Percentiles rank a stretch among this genome's conserved stretches.
Conservation (phyloP, 1,140 invertebrate species). For the Scaptomyza montana region DNA sequence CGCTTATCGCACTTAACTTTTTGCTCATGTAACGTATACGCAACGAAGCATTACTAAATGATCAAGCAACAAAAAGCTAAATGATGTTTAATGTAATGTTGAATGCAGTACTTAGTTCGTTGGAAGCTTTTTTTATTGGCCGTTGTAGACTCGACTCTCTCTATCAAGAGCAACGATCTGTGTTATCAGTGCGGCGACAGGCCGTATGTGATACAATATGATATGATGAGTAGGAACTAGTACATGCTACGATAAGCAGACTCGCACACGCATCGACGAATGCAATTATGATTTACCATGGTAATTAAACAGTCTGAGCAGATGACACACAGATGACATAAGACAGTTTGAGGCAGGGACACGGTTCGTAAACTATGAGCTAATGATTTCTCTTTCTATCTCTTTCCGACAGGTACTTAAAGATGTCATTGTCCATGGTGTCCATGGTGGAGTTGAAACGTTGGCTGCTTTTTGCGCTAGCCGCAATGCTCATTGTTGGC, state of each 20-base stretch:
- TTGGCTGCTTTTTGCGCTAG: constrained; percentile 31
- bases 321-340: constrained; percentile 43
- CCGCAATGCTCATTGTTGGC: constrained; percentile 43
- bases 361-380: constrained; percentile 50
- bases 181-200: not conserved
- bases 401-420: constrained; percentile 52
- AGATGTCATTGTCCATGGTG: constrained; percentile 50
- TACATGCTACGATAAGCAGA: constrained; percentile 18
- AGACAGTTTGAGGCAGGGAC: constrained; percentile 16
- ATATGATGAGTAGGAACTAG: too few relatives aligned
- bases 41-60: constrained; percentile 52
- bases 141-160: too few relatives aligned
- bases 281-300: constrained; percentile 70
- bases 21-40: constrained; percentile 49
- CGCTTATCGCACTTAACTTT: constrained; percentile 23
- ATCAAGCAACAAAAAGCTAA: constrained; percentile 47
- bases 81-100: constrained; percentile 53
- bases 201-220: too few relatives aligned
- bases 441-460: constrained; percentile 19
- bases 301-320: constrained; percentile 62
- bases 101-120: not conserved
- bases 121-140: not conserved
- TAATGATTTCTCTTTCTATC: constrained; percentile 29
- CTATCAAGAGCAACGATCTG: not conserved
- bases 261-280: constrained; percentile 24